Evolutionary conservation across 2,113 vertebrate genomes (phyloP).

Genomic region (Chlamydotis undulata): DNA sequence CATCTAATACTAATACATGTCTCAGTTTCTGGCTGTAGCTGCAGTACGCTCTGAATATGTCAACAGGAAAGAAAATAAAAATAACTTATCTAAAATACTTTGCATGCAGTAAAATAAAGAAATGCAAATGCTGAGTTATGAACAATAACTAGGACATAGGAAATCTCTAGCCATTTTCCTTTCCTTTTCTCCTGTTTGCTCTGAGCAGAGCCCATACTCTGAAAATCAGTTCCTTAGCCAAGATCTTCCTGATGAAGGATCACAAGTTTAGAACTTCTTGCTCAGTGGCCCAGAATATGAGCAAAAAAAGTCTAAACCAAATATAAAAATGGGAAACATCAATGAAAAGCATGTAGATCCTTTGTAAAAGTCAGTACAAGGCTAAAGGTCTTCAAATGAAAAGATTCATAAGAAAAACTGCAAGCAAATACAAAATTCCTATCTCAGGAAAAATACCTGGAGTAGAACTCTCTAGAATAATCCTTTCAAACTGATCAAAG

Average conservation of each 20-base stretch:
- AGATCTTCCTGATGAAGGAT: fast-evolving
- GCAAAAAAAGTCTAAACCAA: not conserved
- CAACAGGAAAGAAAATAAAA: not conserved
- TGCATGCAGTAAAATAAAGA: not conserved
- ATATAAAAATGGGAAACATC: not conserved
- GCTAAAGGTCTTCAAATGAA: not conserved
- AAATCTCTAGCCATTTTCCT: not conserved
- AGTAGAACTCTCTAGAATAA: not conserved
- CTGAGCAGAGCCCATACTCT: not conserved
- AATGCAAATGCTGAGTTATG: not conserved
- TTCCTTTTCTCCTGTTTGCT: not conserved
- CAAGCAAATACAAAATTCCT: not conserved
- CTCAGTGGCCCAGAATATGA: not conserved
- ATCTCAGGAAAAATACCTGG: not conserved
- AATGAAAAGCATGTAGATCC: not conserved
- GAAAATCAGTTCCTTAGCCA: not conserved
- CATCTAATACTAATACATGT: not conserved
- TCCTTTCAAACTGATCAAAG: not conserved
- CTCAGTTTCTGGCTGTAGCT: not conserved
- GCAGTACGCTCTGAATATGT: not conserved
- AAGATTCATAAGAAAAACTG: not conserved
- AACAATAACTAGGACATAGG: not conserved
- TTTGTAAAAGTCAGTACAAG: not conserved
- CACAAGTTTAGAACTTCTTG: not conserved
- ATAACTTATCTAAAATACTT: not conserved